Conservation (phyloP, 2,797 vertebrate species). For the Masticophis lateralis region DNA sequence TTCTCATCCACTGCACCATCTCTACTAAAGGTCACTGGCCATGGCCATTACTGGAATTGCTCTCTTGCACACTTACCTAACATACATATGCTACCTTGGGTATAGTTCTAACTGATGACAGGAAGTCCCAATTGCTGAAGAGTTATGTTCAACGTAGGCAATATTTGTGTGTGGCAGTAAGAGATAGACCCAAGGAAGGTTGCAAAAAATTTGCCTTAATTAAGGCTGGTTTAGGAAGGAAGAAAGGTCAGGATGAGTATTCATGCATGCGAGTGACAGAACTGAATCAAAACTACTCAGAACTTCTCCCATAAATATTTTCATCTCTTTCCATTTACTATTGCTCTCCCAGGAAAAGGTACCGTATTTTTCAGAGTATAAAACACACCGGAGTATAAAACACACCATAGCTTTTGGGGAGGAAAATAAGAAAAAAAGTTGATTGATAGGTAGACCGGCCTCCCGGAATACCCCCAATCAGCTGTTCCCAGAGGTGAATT, state of each 20-base stretch:
- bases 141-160: background rate
- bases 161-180: rapidly evolving
- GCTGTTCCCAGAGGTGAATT: too few relatives aligned
- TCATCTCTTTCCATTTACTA: background rate
- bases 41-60: background rate
- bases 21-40: constrained; percentile 31
- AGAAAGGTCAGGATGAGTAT: background rate
- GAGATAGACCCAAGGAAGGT: rapidly evolving
- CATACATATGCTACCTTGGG: background rate
- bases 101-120: background rate
- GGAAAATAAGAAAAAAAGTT: too few relatives aligned
- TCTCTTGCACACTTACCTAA: constrained; percentile 26
- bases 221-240: background rate
- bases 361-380: too few relatives aligned
- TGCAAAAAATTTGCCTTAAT: rapidly evolving
- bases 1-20: background rate
- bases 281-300: background rate
- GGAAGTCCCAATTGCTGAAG: background rate
- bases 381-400: too few relatives aligned
- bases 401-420: too few relatives aligned
- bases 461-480: too few relatives aligned
- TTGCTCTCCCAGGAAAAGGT: background rate
- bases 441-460: too few relatives aligned
- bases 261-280: background rate
- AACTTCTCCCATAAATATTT: background rate